Evolutionary conservation across 2,888 invertebrate species (phyloP), one percentile per base, ranked within the genome.

Genomic region (Noctua comes): DNA sequence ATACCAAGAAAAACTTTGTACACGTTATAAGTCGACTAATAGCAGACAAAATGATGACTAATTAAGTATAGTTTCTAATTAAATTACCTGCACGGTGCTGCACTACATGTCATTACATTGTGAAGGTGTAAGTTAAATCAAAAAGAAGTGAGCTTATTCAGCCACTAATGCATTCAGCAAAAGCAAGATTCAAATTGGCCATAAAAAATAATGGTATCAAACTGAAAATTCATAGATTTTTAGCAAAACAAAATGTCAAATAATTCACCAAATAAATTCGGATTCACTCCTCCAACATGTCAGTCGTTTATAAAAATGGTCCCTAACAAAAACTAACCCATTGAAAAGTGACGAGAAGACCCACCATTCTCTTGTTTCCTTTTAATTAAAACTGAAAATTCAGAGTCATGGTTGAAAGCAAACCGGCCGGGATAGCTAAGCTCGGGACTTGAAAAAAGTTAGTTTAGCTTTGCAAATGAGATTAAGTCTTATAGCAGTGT

Each of bases 301-400:
- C 79, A 69, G 21, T 36, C 40, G 40, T 54, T 83, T 81, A 73
- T 79, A 69, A 84, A 82, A 82, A 46, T 46, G n/a, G n/a, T 36
- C 3, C 68, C 43, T n/a, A 86, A 92, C 90, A 93, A 94, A 95
- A 95, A 94, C 92, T 91, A 93, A 91, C 93, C 76, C 92, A 93
- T 91, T 91, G 90, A 91, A 93, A 91, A 90, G 91, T 94, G 94
- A 94, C 91, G 92, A 92, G 88, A 91, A 73, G 77, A 68, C 91
- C 93, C 93, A 93, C 94, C 94, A 93, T 95, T 95, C 92, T 88
- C 94, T 93, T 96, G 96, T 96, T 95, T 95, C 94, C 93, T 93
- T 96, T 96, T 96, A 96, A 96, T 96, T 96, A 96, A 96, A 95
- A 93, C 51, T 93, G 92, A 90, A 93, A 95, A 94, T 94, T 93